A percentile compares a stretch with the other conserved stretches of the same genome.
Conservation (phyloP, 2,797 vertebrate species). For the Hemibagrus guttatus region DNA sequence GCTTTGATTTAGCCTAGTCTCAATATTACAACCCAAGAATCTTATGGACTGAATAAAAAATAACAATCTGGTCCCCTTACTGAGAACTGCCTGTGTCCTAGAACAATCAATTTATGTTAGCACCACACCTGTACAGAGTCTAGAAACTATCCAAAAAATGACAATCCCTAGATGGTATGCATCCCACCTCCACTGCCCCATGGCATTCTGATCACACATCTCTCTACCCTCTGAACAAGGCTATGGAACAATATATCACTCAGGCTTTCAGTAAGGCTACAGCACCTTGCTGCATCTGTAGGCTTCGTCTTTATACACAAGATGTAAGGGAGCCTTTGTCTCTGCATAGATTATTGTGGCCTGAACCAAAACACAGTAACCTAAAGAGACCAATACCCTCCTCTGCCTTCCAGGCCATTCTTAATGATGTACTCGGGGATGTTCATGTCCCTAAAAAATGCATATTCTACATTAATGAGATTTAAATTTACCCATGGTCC, state of each 20-base stretch:
- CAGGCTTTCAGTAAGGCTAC: background rate
- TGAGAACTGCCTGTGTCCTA: background rate
- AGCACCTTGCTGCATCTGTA: background rate
- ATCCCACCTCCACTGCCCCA: background rate
- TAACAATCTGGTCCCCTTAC: background rate
- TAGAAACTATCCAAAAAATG: background rate
- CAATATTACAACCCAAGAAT: background rate
- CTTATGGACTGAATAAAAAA: background rate
- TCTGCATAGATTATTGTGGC: background rate
- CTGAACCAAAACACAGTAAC: background rate
- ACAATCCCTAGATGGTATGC: background rate
- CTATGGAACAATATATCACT: background rate
- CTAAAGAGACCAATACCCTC: background rate
- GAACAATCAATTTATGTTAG: background rate
- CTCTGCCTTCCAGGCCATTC: background rate
- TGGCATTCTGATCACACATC: background rate
- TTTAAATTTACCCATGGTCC: background rate
- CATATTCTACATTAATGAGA: background rate
- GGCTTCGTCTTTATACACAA: background rate
- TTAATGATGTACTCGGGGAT: background rate
- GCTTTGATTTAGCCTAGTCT: background rate
- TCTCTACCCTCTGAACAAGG: background rate
- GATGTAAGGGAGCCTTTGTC: background rate
- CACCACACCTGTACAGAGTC: background rate
- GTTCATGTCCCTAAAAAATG: background rate